phyloP scores from a whole-genome alignment of 2,888 invertebrate genomes.

The Cordylochernes scorpioides region DNA sequence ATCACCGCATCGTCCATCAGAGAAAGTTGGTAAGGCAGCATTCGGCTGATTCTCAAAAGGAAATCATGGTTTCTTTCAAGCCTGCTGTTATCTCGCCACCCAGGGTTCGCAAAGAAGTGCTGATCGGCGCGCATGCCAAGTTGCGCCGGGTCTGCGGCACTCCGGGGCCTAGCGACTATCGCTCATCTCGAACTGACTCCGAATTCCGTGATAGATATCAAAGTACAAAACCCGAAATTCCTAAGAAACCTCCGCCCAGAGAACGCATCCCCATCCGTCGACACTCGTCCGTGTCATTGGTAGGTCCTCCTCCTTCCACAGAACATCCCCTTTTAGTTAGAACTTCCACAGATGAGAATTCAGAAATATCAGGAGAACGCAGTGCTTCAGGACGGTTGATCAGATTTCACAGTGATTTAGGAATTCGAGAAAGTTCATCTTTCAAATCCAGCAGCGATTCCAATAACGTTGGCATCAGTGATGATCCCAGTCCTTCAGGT shows the following conservation, averaged over 20 bases:
- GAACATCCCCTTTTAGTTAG: neutral
- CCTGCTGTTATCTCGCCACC: slow-evolving; percentile 9
- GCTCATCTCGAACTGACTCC: too few species aligned
- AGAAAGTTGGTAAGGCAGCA: slow-evolving; percentile 7
- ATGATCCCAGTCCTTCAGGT: slow-evolving; percentile 3
- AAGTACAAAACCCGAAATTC: neutral
- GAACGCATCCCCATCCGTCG: neutral
- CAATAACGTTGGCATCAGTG: slow-evolving; percentile 5
- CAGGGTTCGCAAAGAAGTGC: slow-evolving; percentile 4
- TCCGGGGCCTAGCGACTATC: neutral
- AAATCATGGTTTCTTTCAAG: slow-evolving; percentile 14
- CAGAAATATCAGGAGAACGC: slow-evolving; percentile 8
- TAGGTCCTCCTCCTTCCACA: too few species aligned
- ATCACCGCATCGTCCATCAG: slow-evolving; percentile 4
- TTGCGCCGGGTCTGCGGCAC: neutral
- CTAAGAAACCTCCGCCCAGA: too few species aligned
- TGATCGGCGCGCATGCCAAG: neutral
- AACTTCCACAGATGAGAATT: slow-evolving; percentile 8
- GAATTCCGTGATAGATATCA: too few species aligned
- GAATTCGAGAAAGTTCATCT: slow-evolving; percentile 6
- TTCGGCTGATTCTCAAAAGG: slow-evolving; percentile 7
- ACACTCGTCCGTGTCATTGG: neutral
- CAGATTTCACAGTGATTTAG: neutral
- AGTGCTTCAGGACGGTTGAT: slow-evolving; percentile 3
- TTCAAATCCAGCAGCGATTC: slow-evolving; percentile 9